Conservation (phyloP, 2,113 vertebrate species). For the Malaclemys terrapin region DNA sequence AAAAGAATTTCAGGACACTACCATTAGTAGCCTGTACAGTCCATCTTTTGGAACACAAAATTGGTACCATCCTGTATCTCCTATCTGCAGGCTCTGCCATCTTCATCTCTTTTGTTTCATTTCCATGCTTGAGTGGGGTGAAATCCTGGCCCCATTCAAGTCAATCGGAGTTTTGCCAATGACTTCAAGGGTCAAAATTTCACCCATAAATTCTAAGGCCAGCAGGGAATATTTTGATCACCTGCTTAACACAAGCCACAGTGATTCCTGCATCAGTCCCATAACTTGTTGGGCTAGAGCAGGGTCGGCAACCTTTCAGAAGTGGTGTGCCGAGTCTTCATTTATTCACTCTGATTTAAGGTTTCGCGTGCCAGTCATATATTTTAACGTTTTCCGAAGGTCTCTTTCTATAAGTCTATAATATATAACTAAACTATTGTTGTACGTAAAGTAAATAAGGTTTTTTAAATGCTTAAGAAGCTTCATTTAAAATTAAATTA, state of each 20-base stretch:
- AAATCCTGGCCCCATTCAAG: not conserved
- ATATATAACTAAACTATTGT: too few relatives aligned
- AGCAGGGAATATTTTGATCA: not conserved
- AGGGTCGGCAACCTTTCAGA: too few relatives aligned
- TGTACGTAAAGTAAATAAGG: too few relatives aligned
- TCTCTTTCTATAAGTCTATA: too few relatives aligned
- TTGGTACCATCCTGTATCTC: not conserved
- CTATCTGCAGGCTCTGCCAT: too few relatives aligned
- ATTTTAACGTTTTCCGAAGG: too few relatives aligned
- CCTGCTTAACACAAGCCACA: not conserved
- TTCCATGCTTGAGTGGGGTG: not conserved
- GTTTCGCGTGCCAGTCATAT: too few relatives aligned
- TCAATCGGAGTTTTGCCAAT: not conserved
- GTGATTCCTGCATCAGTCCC: not conserved
- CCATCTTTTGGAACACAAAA: not conserved
- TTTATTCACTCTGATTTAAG: too few relatives aligned
- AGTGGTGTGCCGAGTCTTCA: too few relatives aligned
- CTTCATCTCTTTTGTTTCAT: not conserved
- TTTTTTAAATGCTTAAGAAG: too few relatives aligned
- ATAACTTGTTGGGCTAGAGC: not conserved
- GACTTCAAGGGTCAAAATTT: not conserved
- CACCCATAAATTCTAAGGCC: not conserved
- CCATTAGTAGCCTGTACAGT: not conserved
- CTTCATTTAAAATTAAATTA: too few relatives aligned
- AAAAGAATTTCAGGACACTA: not conserved